Evolutionary conservation across 2,888 invertebrate species (phyloP).

Genomic region (Apoderus coryli): DNA sequence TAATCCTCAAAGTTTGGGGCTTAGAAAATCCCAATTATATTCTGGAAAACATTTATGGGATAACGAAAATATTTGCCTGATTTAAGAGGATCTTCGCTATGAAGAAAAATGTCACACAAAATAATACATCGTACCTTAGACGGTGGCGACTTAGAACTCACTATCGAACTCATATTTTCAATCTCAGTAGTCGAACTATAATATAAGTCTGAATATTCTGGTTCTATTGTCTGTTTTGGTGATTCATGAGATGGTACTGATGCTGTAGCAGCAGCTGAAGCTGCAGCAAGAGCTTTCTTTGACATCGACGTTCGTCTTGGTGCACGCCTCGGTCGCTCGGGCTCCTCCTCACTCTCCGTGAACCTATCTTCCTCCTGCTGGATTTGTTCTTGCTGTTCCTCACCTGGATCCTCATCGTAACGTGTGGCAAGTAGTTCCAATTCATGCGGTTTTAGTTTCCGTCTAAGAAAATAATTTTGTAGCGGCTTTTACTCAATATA

Average conservation of each 20-base stretch:
- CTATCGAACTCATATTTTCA: constrained; percentile 35
- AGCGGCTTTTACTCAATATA: neutral
- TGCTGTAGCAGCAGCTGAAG: too few species aligned
- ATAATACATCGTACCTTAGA: too few species aligned
- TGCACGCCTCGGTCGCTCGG: constrained; percentile 22
- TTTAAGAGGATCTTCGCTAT: too few species aligned
- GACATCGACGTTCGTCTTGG: constrained; percentile 29
- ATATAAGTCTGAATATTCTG: too few species aligned
- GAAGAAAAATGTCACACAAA: too few species aligned
- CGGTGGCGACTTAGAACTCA: constrained; percentile 30
- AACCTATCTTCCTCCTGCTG: constrained; percentile 28
- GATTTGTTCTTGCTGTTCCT: constrained; percentile 11
- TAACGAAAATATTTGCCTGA: too few species aligned
- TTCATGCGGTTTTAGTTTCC: constrained; percentile 56
- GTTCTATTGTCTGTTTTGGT: too few species aligned
- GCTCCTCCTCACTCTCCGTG: constrained; percentile 25
- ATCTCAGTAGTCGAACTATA: too few species aligned
- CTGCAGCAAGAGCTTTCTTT: constrained; percentile 25
- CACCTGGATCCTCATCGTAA: constrained; percentile 5
- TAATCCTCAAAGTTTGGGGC: too few species aligned
- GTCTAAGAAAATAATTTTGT: constrained; percentile 25
- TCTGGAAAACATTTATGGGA: too few species aligned
- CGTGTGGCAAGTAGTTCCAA: constrained; percentile 32
- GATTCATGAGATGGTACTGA: too few species aligned
- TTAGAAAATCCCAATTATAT: too few species aligned